Evolutionary conservation across 1,140 invertebrate genomes (phyloP).

Genomic region (Papilio xuthus): DNA sequence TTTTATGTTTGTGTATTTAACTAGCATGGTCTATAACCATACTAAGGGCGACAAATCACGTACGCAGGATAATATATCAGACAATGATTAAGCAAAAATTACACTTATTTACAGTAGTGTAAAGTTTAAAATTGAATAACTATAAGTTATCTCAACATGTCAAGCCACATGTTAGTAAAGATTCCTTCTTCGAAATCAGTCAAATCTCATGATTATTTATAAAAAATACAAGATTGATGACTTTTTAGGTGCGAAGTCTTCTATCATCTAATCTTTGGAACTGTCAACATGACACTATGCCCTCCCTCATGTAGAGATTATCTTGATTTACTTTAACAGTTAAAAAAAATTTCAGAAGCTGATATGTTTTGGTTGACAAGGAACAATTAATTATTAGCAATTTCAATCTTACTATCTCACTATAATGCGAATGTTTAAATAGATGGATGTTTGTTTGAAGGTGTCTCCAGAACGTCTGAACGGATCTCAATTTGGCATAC

Average conservation of each 20-base stretch:
- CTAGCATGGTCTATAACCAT: conserved; percentile 47
- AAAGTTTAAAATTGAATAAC: conserved; percentile 43
- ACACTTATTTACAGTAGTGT: conserved; percentile 18
- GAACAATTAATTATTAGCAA: neutral
- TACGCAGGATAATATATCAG: conserved; percentile 42
- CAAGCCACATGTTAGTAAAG: conserved; percentile 45
- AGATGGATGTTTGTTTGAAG: too few species aligned
- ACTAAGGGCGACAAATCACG: conserved; percentile 60
- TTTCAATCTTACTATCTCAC: too few species aligned
- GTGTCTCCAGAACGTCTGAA: too few species aligned
- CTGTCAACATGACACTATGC: conserved; percentile 20
- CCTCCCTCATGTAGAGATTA: conserved; percentile 20
- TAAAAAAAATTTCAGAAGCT: neutral
- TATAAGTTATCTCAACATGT: conserved; percentile 40
- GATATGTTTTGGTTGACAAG: neutral
- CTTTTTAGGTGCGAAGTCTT: conserved; percentile 66
- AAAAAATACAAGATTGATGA: conserved; percentile 69
- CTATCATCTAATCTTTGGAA: conserved; percentile 36
- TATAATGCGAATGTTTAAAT: too few species aligned
- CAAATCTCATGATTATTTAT: conserved; percentile 36
- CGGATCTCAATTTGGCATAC: too few species aligned
- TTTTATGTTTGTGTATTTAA: conserved; percentile 54
- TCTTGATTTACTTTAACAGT: conserved; percentile 8
- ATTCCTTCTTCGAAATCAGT: conserved; percentile 60
- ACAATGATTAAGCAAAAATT: conserved; percentile 33